These are phyloP conservation scores for Magallana angulata DNA, from an alignment of 1,140 invertebrate genomes.

Conservation along the genomic window DNA sequence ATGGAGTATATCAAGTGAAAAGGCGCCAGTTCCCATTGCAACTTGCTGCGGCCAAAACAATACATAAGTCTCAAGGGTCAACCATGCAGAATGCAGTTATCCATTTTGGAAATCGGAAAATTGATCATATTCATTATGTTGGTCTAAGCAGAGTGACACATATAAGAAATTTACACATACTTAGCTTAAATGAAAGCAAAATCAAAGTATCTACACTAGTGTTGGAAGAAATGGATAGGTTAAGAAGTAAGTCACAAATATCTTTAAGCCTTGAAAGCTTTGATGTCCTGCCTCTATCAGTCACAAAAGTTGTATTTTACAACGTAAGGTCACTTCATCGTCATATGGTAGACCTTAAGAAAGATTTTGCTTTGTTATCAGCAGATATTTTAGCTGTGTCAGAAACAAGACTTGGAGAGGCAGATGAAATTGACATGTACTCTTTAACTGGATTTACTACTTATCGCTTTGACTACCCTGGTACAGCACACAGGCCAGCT, in stretches of 20 bases:
- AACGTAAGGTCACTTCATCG: constrained; percentile 38
- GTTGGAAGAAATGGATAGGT: not conserved
- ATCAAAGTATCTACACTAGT: constrained; percentile 49
- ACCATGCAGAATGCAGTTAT: constrained; percentile 33
- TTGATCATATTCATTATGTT: constrained; percentile 52
- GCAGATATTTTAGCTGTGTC: constrained; percentile 25
- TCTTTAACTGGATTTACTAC: not conserved
- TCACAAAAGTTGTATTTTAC: not conserved
- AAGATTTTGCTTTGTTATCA: not conserved
- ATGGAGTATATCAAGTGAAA: not conserved
- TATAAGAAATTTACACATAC: constrained; percentile 29
- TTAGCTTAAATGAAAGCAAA: constrained; percentile 47
- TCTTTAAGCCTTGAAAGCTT: not conserved
- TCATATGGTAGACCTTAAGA: constrained; percentile 20
- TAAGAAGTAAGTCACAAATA: constrained; percentile 39
- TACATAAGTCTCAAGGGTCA: constrained; percentile 48
- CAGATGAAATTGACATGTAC: constrained; percentile 21
- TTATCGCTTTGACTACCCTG: not conserved
- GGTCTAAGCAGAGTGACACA: constrained; percentile 42
- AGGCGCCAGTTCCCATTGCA: constrained; percentile 40
- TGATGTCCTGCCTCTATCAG: constrained; percentile 1
- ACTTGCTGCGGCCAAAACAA: constrained; percentile 42
- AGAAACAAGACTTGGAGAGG: constrained; percentile 3
- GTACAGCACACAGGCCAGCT: not conserved
- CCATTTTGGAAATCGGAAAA: constrained; percentile 44